These are phyloP conservation scores for Morpho achilles DNA, from an alignment of 2,888 invertebrate genomes.

Conservation along the genomic window DNA sequence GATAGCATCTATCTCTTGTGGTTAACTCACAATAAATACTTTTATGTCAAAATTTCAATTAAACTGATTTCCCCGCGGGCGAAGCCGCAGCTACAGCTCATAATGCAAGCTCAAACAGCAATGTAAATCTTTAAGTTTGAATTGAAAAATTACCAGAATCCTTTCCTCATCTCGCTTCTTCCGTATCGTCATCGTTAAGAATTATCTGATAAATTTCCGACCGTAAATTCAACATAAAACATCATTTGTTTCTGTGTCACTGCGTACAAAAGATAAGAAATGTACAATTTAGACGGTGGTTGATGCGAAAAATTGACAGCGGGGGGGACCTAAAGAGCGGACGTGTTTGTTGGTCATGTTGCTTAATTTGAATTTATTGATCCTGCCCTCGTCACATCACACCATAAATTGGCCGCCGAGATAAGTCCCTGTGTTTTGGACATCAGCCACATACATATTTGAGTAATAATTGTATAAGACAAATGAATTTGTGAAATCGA, in stretches of 20 bases:
- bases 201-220: not conserved
- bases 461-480: too few relatives aligned
- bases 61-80: too few relatives aligned
- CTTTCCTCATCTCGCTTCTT: not conserved
- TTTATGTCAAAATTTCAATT: too few relatives aligned
- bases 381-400: constrained; percentile 40
- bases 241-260: not conserved
- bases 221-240: not conserved
- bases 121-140: not conserved
- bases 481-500: too few relatives aligned
- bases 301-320: constrained; percentile 17
- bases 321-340: constrained; percentile 37
- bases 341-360: constrained; percentile 47
- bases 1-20: too few relatives aligned
- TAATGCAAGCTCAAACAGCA: too few relatives aligned
- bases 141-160: not conserved
- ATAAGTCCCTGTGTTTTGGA: not conserved
- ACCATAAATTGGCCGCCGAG: not conserved
- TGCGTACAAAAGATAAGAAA: constrained; percentile 29
- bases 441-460: not conserved
- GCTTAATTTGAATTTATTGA: constrained; percentile 70
- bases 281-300: constrained; percentile 33
- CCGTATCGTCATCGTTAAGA: not conserved
- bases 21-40: too few relatives aligned
- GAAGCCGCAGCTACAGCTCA: too few relatives aligned